Percentiles rank a stretch among this genome's conserved stretches.
Conservation (phyloP, 2,797 vertebrate species). For the Aplochiton taeniatus region DNA sequence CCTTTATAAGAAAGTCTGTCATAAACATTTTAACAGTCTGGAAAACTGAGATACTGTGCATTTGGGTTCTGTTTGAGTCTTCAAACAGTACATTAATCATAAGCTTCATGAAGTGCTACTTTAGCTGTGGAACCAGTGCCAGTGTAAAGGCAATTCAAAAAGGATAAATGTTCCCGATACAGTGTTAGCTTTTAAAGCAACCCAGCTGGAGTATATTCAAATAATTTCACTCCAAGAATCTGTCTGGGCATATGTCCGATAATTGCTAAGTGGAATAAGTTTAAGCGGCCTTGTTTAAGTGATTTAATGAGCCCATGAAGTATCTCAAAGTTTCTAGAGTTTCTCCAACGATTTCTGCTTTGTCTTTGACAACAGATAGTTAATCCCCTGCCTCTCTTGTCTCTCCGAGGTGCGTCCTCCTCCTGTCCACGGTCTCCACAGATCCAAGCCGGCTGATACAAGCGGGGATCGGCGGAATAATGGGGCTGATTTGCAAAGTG, state of each 20-base stretch:
- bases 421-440: background rate
- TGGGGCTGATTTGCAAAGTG: conserved; percentile 55
- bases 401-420: background rate
- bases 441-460: background rate
- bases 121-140: conserved; percentile 40
- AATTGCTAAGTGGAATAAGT: conserved; percentile 21
- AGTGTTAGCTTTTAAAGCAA: conserved; percentile 30
- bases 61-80: conserved; percentile 29
- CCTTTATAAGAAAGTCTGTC: conserved; percentile 11
- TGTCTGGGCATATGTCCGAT: conserved; percentile 29
- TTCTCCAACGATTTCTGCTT: conserved; percentile 28
- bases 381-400: background rate
- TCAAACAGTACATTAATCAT: conserved; percentile 51
- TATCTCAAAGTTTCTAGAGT: conserved; percentile 23
- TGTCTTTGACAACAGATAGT: conserved; percentile 32
- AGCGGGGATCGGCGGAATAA: conserved; percentile 13
- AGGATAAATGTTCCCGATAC: conserved; percentile 39
- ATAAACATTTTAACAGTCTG: conserved; percentile 33
- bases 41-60: conserved; percentile 28
- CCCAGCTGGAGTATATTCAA: conserved; percentile 27
- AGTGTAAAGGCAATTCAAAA: conserved; percentile 41
- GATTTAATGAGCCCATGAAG: conserved; percentile 25
- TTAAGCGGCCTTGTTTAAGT: conserved; percentile 10
- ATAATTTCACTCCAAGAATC: conserved; percentile 30
- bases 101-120: conserved; percentile 30